Conservation (phyloP, 1,140 invertebrate genomes). For the Drosophila sucinea region DNA sequence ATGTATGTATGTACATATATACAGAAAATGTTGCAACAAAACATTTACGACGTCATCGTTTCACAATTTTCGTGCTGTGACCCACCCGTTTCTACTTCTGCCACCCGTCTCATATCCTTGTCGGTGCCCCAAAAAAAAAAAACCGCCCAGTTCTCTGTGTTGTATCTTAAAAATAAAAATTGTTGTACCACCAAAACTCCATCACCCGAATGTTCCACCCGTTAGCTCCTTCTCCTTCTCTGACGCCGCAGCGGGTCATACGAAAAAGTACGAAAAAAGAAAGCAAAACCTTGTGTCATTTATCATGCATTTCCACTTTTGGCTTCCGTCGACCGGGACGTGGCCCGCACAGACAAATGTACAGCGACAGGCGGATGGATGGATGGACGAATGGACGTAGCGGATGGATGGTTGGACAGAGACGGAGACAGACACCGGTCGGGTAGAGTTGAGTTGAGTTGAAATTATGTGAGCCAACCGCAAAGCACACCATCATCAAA, state of each 20-base stretch:
- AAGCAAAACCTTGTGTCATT: conserved; percentile 72
- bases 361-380: conserved; percentile 42
- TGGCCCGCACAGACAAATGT: conserved; percentile 69
- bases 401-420: conserved; percentile 29
- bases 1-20: neutral
- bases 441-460: conserved; percentile 39
- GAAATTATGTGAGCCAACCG: conserved; percentile 37
- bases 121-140: conserved; percentile 14
- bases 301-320: conserved; percentile 82
- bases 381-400: conserved; percentile 28
- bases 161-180: conserved; percentile 72
- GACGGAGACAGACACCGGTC: conserved; percentile 30
- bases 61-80: conserved; percentile 71
- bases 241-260: conserved; percentile 9
- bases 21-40: conserved; percentile 74
- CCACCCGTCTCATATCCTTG: neutral
- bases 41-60: conserved; percentile 81
- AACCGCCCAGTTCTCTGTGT: conserved; percentile 17
- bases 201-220: conserved; percentile 23
- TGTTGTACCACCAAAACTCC: conserved; percentile 29
- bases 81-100: conserved; percentile 8
- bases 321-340: conserved; percentile 75
- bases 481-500: conserved; percentile 23
- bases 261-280: conserved; percentile 21
- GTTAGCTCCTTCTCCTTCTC: neutral